A percentile compares a stretch with the other conserved stretches of the same genome.
Evolutionary conservation across 2,113 vertebrate species (phyloP).

Genomic region (Hepsetus odoe): DNA sequence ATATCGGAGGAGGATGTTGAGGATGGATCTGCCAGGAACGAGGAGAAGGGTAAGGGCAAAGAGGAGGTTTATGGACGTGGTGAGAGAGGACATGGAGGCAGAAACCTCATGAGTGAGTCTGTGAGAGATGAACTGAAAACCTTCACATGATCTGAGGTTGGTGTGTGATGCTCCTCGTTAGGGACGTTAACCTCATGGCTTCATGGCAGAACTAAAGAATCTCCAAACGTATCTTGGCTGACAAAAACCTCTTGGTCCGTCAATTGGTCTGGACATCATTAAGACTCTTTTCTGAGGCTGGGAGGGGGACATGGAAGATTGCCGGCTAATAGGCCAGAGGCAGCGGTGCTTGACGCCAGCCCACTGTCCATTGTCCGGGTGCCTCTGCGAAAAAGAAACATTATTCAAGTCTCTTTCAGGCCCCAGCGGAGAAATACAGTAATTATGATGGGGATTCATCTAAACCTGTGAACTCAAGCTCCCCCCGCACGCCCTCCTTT

Average conservation of each 20-base stretch:
- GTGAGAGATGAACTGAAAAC: too few species aligned
- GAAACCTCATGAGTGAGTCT: neutral
- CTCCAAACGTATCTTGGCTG: too few species aligned
- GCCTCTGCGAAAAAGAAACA: conserved; percentile 60
- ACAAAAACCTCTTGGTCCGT: neutral
- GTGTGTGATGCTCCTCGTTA: too few species aligned
- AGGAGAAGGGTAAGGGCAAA: too few species aligned
- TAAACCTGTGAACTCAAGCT: conserved; percentile 62
- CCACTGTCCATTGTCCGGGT: conserved; percentile 53
- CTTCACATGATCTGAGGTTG: too few species aligned
- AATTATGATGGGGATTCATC: conserved; percentile 69
- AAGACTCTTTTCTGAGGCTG: neutral
- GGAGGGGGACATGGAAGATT: conserved; percentile 48
- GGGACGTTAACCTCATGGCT: too few species aligned
- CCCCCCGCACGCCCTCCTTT: conserved; percentile 64
- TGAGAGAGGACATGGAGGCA: too few species aligned
- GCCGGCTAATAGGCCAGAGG: conserved; percentile 61
- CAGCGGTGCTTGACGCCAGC: conserved; percentile 58
- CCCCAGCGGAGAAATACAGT: conserved; percentile 66
- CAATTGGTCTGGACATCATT: conserved; percentile 24
- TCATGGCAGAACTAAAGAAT: too few species aligned
- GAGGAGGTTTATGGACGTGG: too few species aligned
- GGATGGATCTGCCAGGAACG: too few species aligned
- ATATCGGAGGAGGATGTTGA: too few species aligned
- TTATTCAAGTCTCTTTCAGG: conserved; percentile 63